Percentiles rank a stretch among this genome's conserved stretches.
Conservation (phyloP, 2,888 invertebrate genomes). For the Agonopterix alstromeriana region DNA sequence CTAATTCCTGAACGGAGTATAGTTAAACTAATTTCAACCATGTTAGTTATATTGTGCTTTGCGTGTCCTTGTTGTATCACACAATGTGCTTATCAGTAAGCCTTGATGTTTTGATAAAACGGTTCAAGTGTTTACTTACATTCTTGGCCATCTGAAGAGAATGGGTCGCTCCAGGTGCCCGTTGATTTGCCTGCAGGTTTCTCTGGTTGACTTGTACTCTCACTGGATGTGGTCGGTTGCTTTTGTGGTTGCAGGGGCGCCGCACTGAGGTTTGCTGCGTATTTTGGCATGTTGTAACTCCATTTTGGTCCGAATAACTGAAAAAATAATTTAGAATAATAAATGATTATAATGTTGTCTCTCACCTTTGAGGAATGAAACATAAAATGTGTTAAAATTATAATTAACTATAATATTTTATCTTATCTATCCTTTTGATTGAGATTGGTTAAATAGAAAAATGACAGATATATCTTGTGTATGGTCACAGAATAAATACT, state of each 20-base stretch:
- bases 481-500: too few relatives aligned
- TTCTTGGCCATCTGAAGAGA: conserved; percentile 64
- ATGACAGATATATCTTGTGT: too few relatives aligned
- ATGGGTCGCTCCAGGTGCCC: conserved; percentile 56
- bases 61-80: neutral
- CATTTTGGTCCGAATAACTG: conserved; percentile 89
- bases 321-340: conserved; percentile 12
- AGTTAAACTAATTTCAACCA: too few relatives aligned
- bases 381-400: too few relatives aligned
- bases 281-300: conserved; percentile 88
- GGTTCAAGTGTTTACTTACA: conserved; percentile 43
- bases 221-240: conserved; percentile 49
- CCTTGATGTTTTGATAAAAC: neutral
- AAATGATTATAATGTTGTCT: neutral
- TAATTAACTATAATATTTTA: too few relatives aligned
- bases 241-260: conserved; percentile 88
- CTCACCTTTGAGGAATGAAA: neutral
- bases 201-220: conserved; percentile 25
- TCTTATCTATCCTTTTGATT: too few relatives aligned
- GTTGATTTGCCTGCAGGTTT: conserved; percentile 30
- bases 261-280: conserved; percentile 89
- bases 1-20: too few relatives aligned
- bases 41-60: neutral
- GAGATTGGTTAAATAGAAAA: too few relatives aligned
- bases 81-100: conserved; percentile 1